Evolutionary conservation across 2,797 vertebrate genomes (phyloP), one percentile per base, ranked within the genome.

Genomic region (Pangasius djambal): DNA sequence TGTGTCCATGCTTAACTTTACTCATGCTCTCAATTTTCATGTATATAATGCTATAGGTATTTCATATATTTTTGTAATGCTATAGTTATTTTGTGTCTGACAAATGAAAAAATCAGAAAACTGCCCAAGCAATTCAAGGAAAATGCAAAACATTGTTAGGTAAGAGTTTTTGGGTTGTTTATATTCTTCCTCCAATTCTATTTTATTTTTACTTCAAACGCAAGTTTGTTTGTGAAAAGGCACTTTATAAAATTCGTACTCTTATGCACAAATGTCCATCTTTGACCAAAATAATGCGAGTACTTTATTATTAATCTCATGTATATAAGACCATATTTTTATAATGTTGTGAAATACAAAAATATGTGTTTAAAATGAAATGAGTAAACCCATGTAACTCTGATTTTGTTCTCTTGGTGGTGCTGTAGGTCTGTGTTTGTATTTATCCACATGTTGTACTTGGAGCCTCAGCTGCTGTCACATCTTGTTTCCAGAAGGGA

Each of bases 401-500:
- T 50, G 63, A 25, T n/a, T 67, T 57, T 86, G 69, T 86, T 37
- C 88, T 34, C 78, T 86, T 85, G 90, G 72, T 79, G 83, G 63
- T 50, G 87, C 83, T 89, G 89, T 74, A 79, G 84, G 44, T 40
- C 89, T 65, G 48, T 16, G 15, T 67, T 85, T 77, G 16, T 18
- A 44, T 85, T 81, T 28, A n/a, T 61, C n/a, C 83, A 89, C 55
- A 84, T 79, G 72, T 86, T 6, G 72, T 50, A 50, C n/a, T 9
- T 13, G 69, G 74, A 89, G 92, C 90, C 89, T 75, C 95, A 95
- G 94, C 93, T 95, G 95, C 48, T 89, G 92, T 89, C 93, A 48
- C 93, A 91, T 95, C 93, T 94, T 93, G 91, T 94, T 94, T 94
- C 93, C 94, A 95, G 92, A 91, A 91, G 94, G 93, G 94, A 89